A percentile compares a stretch with the other conserved stretches of the same genome.
These are phyloP conservation scores for Frieseomelitta varia DNA, from an alignment of 1,140 invertebrate genomes.

Conservation along the genomic window DNA sequence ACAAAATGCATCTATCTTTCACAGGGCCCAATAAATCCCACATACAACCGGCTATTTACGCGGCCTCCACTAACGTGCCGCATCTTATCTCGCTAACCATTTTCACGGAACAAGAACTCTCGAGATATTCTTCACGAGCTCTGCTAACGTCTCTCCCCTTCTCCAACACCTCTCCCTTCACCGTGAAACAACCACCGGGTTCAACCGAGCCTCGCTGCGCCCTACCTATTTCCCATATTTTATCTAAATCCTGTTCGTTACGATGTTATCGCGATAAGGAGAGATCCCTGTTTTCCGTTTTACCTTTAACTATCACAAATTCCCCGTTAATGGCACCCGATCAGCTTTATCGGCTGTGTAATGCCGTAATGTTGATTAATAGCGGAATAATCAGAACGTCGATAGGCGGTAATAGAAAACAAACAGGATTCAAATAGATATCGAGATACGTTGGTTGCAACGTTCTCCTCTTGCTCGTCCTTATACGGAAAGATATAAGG, in stretches of 20 bases:
- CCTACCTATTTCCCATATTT: conserved; percentile 33
- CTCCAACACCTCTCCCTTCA: too few relatives aligned
- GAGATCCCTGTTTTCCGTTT: neutral
- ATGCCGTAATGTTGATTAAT: too few relatives aligned
- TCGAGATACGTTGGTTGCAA: too few relatives aligned
- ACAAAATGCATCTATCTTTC: conserved; percentile 54
- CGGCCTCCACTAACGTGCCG: conserved; percentile 37
- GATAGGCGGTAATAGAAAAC: too few relatives aligned
- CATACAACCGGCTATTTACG: conserved; percentile 59
- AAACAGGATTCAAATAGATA: too few relatives aligned
- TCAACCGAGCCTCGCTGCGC: neutral
- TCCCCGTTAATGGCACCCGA: neutral
- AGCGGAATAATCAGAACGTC: too few relatives aligned
- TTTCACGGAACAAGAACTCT: conserved; percentile 45
- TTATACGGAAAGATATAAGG: too few relatives aligned
- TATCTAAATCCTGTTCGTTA: conserved; percentile 51
- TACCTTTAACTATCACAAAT: neutral
- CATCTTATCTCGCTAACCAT: conserved; percentile 60
- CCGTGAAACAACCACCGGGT: conserved; percentile 3
- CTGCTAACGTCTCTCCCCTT: neutral
- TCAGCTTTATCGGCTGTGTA: neutral
- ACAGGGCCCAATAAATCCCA: conserved; percentile 52
- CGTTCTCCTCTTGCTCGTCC: too few relatives aligned
- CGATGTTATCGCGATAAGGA: conserved; percentile 32
- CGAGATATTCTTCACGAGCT: conserved; percentile 52